phyloP scores from a whole-genome alignment of 1,140 invertebrate species.

The Chrysoperla carnea region DNA sequence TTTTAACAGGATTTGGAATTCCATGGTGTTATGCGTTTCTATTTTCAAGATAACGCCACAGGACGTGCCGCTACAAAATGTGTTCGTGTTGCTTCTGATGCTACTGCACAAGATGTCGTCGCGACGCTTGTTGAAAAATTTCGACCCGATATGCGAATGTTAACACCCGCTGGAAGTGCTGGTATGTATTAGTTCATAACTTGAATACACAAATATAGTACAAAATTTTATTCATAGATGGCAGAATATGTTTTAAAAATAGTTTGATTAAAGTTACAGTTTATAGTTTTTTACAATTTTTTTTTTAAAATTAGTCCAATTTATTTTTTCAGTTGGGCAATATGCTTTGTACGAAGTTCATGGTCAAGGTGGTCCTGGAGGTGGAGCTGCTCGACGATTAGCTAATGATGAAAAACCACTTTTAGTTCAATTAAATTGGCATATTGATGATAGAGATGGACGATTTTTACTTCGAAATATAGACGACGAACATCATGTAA shows the following conservation, averaged over 20 bases:
- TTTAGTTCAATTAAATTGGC: conserved; percentile 97
- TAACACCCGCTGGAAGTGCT: conserved; percentile 55
- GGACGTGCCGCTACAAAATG: conserved; percentile 99
- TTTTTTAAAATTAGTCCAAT: neutral
- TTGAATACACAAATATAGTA: no score
- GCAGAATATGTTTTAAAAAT: no score
- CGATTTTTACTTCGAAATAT: conserved; percentile 84
- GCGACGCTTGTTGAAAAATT: conserved; percentile 96
- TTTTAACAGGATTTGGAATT: conserved; percentile 84
- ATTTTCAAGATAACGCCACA: conserved; percentile 89
- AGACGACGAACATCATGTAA: conserved; percentile 57
- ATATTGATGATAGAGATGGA: conserved; percentile 93
- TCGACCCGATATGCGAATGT: conserved; percentile 97
- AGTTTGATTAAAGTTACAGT: no score
- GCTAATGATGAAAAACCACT: conserved; percentile 84
- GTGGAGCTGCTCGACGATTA: conserved; percentile 79
- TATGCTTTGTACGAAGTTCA: conserved; percentile 97
- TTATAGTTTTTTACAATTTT: no score
- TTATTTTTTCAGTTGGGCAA: conserved; percentile 1
- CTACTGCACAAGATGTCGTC: conserved; percentile 86
- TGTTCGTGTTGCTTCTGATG: conserved; percentile 90
- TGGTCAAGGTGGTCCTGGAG: conserved; percentile 50
- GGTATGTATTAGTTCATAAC: neutral
- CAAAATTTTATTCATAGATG: no score
- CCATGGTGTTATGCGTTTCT: conserved; percentile 97